Evolutionary conservation across 2,113 vertebrate species (phyloP), one percentile per base, ranked within the genome.

Genomic region (Myanophis thanlyinensis): DNA sequence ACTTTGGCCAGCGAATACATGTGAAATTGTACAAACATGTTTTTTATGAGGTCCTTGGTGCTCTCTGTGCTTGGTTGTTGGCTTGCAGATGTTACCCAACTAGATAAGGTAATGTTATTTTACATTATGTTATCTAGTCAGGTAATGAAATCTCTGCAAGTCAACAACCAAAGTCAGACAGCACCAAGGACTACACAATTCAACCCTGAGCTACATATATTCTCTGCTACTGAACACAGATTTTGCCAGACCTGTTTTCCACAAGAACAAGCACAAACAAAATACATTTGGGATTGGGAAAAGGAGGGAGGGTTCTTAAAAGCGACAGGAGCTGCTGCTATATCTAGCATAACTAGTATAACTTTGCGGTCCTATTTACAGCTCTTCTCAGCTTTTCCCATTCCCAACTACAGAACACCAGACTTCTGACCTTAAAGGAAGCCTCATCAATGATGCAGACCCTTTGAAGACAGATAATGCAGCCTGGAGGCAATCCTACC

Each of bases 391-490:
- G 73, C 12, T 23, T 92, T 89, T 89, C 91, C 67, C 67, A 85
- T 92, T 85, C n/a, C 80, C 12, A 47, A 52, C 56, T 88, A 35
- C 62, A 56, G 44, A 90, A 85, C n/a, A 90, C n/a, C 88, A 85
- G 88, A 90, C 92, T 90, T 62, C 53, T 89, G 88, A 90, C 52
- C 92, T 93, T 85, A 85, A 48, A 54, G 92, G 88, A 85, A 80
- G 73, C 92, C 88, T 93, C 92, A 93, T 93, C 53, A 93, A 93
- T 89, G 80, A 93, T 93, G 92, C 88, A 93, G 92, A 18, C 46
- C 4, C 92, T 86, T 89, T 85, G 80, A 93, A 90, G 92, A 30
- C 30, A 54, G 53, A 89, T 85, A 92, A 89, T 92, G 88, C 52
- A 27, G 84, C 12, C 88, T 49, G 92, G 67, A 92, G 87, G 88